These are phyloP conservation scores for Batillaria attramentaria DNA, from an alignment of 1,140 invertebrate genomes.

Conservation along the genomic window DNA sequence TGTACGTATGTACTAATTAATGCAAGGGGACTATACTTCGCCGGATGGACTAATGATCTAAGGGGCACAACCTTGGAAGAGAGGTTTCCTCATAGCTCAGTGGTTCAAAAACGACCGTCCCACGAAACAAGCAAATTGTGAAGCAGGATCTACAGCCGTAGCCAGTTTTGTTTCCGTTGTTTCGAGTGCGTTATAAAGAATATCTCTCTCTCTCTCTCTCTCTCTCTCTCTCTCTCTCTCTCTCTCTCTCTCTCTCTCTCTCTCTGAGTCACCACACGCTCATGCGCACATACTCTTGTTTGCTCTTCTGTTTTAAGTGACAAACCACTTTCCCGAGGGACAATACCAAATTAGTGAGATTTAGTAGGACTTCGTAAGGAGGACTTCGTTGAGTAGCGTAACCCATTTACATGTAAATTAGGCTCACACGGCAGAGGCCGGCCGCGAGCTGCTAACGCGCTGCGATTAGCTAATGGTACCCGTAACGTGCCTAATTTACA, in stretches of 20 bases:
- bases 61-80: not conserved
- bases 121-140: too few relatives aligned
- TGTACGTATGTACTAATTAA: too few relatives aligned
- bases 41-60: too few relatives aligned
- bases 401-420: not conserved
- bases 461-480: not conserved
- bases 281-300: not conserved
- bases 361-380: not conserved
- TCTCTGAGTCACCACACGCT: not conserved
- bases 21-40: too few relatives aligned
- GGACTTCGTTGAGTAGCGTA: not conserved
- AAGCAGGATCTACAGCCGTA: not conserved
- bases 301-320: not conserved
- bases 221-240: not conserved
- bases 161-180: not conserved
- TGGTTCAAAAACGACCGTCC: not conserved
- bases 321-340: not conserved
- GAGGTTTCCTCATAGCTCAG: not conserved
- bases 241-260: not conserved
- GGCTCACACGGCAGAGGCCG: not conserved
- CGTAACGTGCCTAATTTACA: not conserved
- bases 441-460: not conserved
- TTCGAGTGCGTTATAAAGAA: not conserved
- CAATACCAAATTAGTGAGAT: not conserved
- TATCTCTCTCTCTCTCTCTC: not conserved